Base-by-base conservation (phyloP, 2,797 vertebrate species). In the Cryptoprocta ferox region DNA sequence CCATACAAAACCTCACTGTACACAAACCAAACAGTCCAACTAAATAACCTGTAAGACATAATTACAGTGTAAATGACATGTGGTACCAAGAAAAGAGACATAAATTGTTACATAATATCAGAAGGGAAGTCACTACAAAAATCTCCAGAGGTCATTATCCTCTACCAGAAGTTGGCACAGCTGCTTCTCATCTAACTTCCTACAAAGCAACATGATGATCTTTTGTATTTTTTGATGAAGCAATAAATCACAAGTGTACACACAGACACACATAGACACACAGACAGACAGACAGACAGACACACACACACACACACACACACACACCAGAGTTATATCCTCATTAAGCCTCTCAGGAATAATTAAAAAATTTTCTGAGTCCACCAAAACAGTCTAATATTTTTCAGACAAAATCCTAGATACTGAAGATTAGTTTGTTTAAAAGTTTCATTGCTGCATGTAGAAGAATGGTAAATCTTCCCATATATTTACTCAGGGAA, bases 341-440 rank as follows among this genome's bases (percentile, higher is more conserved):
- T 86, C 6, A 82, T 45, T 53, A 63, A 90, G 26, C 10, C 37
- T 89, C 35, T 16, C 18, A 82, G 39, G 19, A 59, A 76, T 89
- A 12, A 82, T 15, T 82, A 32, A 94, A 95, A 95, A 56, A 14
- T 63, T 94, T 89, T 75, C n/a, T 48, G 61, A 87, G 68, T 53
- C 16, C 2, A 1, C 50, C 48, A 8, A 66, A 91, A 82, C 32
- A 84, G 66, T 83, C 76, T 83, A 73, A 37, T 91, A 53, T 75
- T 61, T 73, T 87, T 78, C 70, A 88, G 84, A 91, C n/a, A 91
- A 96, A 95, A 89, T 35, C 8, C 45, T 65, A 66, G 26, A 71
- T 59, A 15, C 11, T 83, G 37, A 91, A 85, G 0, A 81, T 88
- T 50, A 37, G 9, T 71, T 90, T 91, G 48, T 48, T 89, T 84